A percentile compares a stretch with the other conserved stretches of the same genome.
Evolutionary conservation across 2,797 vertebrate genomes (phyloP).

Genomic region (Gymnothorax javanicus): DNA sequence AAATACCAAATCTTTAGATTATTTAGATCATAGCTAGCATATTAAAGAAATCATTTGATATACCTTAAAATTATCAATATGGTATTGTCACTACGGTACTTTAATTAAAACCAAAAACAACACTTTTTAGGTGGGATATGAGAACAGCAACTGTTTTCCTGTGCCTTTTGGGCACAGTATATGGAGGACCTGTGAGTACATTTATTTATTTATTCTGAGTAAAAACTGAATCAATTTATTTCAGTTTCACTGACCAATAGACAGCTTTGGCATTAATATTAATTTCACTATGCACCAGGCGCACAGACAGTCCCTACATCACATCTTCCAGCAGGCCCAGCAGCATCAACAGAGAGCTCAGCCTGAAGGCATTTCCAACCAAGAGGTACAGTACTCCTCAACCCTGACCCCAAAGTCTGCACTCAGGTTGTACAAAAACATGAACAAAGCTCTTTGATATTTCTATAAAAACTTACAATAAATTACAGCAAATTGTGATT

Average conservation of each 20-base stretch:
- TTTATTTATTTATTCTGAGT: not conserved
- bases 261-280: not conserved
- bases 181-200: conserved; percentile 57
- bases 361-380: not conserved
- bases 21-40: not conserved
- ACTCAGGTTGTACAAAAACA: not conserved
- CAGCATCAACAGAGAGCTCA: not conserved
- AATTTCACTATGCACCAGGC: not conserved
- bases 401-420: not conserved
- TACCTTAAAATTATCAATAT: not conserved
- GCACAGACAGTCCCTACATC: not conserved
- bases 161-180: conserved; percentile 41
- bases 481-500: not conserved
- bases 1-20: not conserved
- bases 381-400: not conserved
- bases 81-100: conserved; percentile 24
- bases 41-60: not conserved
- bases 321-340: not conserved
- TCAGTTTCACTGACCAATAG: not conserved
- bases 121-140: conserved; percentile 49
- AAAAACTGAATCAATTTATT: not conserved
- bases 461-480: not conserved
- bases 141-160: conserved; percentile 42
- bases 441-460: too few relatives aligned
- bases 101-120: not conserved